Conservation (phyloP, 2,888 invertebrate species). For the Brassicogethes aeneus region DNA sequence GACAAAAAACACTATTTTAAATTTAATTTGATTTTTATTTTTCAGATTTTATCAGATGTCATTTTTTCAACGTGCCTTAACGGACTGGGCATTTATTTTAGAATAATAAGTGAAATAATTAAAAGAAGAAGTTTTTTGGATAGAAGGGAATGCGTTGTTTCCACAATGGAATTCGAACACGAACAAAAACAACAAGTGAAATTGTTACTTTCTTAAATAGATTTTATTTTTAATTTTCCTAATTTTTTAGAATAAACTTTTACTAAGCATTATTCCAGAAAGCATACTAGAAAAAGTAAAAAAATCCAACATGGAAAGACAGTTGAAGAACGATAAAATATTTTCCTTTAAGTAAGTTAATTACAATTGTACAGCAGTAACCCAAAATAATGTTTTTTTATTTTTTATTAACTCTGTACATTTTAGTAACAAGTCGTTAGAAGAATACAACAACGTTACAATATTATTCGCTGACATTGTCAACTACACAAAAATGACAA, state of each 20-base stretch:
- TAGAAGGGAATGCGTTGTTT: conserved; percentile 76
- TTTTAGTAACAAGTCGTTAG: conserved; percentile 26
- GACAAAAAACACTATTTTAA: no score
- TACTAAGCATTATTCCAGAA: conserved; percentile 77
- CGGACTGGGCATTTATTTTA: conserved; percentile 77
- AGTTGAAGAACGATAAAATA: background rate
- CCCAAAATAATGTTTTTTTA: no score
- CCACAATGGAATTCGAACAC: conserved; percentile 69
- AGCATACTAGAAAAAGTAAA: conserved; percentile 62
- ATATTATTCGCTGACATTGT: conserved; percentile 91
- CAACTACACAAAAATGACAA: conserved; percentile 83
- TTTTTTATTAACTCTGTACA: background rate
- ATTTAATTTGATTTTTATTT: no score
- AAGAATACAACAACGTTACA: conserved; percentile 80
- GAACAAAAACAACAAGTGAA: conserved; percentile 78
- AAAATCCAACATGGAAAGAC: no score
- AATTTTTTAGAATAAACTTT: conserved; percentile 62
- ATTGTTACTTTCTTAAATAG: conserved; percentile 1
- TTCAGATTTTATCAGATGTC: conserved; percentile 54
- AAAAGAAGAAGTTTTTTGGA: conserved; percentile 82
- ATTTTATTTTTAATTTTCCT: background rate
- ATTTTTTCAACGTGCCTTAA: conserved; percentile 69
- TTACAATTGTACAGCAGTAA: background rate
- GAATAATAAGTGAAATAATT: conserved; percentile 80
- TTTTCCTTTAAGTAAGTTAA: background rate